These are phyloP conservation scores for Perizoma affinitatum DNA, from an alignment of 2,888 invertebrate genomes.

Conservation along the genomic window DNA sequence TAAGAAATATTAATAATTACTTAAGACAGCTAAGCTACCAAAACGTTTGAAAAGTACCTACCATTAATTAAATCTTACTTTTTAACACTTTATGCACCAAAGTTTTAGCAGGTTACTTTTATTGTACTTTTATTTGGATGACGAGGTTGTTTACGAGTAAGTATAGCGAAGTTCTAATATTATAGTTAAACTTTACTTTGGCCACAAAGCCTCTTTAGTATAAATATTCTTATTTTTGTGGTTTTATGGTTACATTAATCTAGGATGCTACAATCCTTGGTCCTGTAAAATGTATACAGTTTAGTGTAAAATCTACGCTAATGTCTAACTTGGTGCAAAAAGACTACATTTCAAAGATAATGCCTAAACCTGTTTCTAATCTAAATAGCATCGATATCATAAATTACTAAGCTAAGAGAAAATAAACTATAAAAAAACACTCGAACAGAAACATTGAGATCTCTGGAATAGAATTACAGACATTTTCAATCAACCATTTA, in stretches of 20 bases:
- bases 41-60: constrained; percentile 39
- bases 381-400: constrained; percentile 34
- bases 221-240: constrained; percentile 18
- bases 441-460: constrained; percentile 56
- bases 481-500: constrained; percentile 25
- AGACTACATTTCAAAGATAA: constrained; percentile 38
- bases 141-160: constrained; percentile 9
- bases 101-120: constrained; percentile 36
- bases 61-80: constrained; percentile 27
- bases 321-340: constrained; percentile 53
- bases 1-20: constrained; percentile 64
- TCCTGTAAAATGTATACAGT: constrained; percentile 11
- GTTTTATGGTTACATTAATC: constrained; percentile 6
- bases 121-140: constrained; percentile 44
- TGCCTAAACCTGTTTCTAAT: constrained; percentile 28
- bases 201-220: constrained; percentile 9
- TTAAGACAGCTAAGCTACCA: constrained; percentile 60
- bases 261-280: not conserved
- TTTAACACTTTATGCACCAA: constrained; percentile 43
- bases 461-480: constrained; percentile 45
- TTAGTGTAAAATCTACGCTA: constrained; percentile 25
- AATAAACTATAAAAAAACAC: constrained; percentile 36
- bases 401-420: constrained; percentile 33
- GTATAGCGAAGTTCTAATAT: constrained; percentile 1
- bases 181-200: not conserved